These are phyloP conservation scores for Peromyscus attwateri DNA, from an alignment of 2,797 vertebrate genomes.

Conservation along the genomic window DNA sequence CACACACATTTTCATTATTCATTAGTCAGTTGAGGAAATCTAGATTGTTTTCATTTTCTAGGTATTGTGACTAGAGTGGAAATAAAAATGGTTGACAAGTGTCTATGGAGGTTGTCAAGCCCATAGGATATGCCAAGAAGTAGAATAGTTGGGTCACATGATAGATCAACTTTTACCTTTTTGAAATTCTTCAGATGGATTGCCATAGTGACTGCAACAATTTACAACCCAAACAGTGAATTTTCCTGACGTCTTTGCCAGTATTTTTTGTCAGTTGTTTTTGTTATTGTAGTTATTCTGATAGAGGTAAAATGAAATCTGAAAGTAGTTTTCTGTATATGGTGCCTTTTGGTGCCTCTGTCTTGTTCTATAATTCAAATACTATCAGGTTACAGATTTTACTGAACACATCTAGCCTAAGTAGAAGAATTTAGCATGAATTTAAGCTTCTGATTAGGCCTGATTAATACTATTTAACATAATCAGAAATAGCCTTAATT, in stretches of 20 bases:
- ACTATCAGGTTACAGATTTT: neutral
- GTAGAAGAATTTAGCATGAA: neutral
- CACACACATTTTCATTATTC: neutral
- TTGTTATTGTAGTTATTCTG: neutral
- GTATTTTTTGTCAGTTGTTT: neutral
- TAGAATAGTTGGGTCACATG: neutral
- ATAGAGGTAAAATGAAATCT: neutral
- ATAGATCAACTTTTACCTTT: neutral
- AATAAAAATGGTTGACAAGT: neutral
- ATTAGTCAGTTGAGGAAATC: neutral
- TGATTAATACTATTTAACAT: neutral
- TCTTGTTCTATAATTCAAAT: neutral
- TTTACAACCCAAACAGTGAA: neutral
- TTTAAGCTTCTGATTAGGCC: neutral
- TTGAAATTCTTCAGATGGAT: neutral
- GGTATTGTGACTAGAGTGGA: neutral
- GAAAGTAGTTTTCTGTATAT: neutral
- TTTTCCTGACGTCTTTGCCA: neutral
- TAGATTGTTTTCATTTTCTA: neutral
- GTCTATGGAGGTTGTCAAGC: neutral
- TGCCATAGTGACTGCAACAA: neutral
- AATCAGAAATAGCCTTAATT: neutral
- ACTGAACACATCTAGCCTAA: neutral
- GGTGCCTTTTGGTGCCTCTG: neutral
- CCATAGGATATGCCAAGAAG: neutral